These are phyloP conservation scores for Atrichornis clamosus DNA, from an alignment of 2,113 vertebrate genomes.

Conservation along the genomic window DNA sequence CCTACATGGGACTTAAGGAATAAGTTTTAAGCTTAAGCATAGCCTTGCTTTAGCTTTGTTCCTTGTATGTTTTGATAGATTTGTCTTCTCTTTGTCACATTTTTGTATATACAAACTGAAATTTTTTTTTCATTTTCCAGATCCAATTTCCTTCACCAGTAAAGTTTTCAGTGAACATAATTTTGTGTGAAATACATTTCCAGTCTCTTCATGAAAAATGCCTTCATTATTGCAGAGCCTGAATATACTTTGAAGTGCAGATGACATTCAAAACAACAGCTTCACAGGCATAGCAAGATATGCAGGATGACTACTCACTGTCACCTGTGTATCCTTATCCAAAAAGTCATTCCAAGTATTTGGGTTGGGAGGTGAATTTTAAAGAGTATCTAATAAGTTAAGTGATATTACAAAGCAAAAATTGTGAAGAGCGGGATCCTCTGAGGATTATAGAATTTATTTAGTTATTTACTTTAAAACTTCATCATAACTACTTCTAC, in stretches of 20 bases:
- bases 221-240: not conserved
- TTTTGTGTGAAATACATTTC: not conserved
- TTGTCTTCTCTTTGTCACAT: not conserved
- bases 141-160: not conserved
- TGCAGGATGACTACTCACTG: not conserved
- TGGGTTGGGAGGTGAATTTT: not conserved
- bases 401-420: not conserved
- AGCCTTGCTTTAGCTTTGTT: not conserved
- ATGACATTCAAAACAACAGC: not conserved
- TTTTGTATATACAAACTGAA: not conserved
- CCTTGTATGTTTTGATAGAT: not conserved
- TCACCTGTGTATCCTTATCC: not conserved
- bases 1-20: not conserved
- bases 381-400: not conserved
- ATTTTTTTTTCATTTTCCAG: not conserved
- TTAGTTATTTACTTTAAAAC: not conserved
- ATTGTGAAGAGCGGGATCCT: not conserved
- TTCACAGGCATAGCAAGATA: not conserved
- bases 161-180: not conserved
- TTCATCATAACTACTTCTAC: not conserved
- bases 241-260: not conserved
- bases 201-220: not conserved
- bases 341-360: not conserved
- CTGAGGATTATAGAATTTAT: not conserved
- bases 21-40: not conserved